Evolutionary conservation across 2,113 vertebrate genomes (phyloP).

Genomic region (Dicentrarchus labrax): DNA sequence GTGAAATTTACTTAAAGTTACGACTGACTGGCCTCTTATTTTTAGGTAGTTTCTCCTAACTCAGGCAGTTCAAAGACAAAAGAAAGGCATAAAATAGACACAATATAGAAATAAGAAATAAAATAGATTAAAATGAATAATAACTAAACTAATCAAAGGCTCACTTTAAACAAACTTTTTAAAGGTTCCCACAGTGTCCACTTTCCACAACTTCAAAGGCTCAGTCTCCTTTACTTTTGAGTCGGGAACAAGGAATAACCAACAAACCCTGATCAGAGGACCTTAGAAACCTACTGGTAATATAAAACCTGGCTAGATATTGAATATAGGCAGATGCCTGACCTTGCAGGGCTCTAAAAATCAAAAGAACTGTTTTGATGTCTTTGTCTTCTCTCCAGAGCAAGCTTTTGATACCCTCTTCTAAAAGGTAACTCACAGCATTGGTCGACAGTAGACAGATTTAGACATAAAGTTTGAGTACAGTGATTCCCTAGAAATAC

Average conservation of each 20-base stretch:
- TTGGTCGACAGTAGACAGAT: neutral
- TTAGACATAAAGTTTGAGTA: no score
- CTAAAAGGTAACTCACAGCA: neutral
- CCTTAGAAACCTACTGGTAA: neutral
- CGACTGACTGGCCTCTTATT: neutral
- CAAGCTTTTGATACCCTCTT: neutral
- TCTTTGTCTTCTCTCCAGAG: neutral
- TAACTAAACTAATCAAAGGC: neutral
- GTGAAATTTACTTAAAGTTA: neutral
- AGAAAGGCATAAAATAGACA: neutral
- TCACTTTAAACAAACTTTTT: no score
- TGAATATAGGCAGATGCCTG: neutral
- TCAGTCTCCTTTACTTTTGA: neutral
- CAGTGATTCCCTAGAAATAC: no score
- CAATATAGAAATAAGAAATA: neutral
- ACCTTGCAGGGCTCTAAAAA: neutral
- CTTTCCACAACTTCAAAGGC: no score
- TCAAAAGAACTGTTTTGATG: neutral
- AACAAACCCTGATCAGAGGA: neutral
- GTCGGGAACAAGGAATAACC: neutral
- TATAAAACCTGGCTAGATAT: neutral
- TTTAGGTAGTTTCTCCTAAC: neutral
- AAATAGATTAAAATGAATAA: no score
- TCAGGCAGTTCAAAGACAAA: no score
- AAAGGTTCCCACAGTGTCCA: no score